Base-by-base conservation (phyloP, 2,113 vertebrate species). In the Shinisaurus crocodilurus region DNA sequence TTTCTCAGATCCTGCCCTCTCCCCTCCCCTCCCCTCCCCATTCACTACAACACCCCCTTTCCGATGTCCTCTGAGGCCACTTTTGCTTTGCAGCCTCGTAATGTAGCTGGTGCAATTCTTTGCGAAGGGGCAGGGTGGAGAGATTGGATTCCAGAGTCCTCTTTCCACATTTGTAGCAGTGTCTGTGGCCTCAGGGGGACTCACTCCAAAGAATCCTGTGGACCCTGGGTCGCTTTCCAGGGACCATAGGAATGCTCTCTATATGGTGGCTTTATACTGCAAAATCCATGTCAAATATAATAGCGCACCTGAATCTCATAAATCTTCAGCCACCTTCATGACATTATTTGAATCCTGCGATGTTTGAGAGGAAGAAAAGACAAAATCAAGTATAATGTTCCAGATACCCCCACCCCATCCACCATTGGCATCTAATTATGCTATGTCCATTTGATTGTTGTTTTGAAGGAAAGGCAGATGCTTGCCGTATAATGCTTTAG, bases 401-500 rank as follows among this genome's bases (percentile, higher is more conserved):
- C 50, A 18, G 34, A 80, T 40, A 85, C 87, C 69, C 94, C 48
- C 75, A 25, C 25, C 29, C 63, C 54, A 54, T 12, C 54, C 54
- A 54, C 27, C 48, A n/a, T 60, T 85, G 40, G 3, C 80, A 57
- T n/a, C 50, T n/a, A 60, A 69, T 89, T 83, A 81, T 29, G 74
- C 40, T 60, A 67, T 80, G 88, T 87, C 37, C 74, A 12, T 27
- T 86, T 37, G 1, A 34, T 86, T 89, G 37, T 69, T 86, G 75
- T 91, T 88, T 37, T 75, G 45, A 18, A 25, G n/a, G 0, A 90
- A 91, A 84, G 15, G 79, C 23, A 85, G 0, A 91, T 94, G 25
- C 94, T 94, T 92, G 50, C 88, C 89, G 92, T 89, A 80, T 29
- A 91, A 85, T 91, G 85, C 57, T 92, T 86, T 79, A 90, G 88